Evolutionary conservation across 2,797 vertebrate genomes (phyloP).

Genomic region (Urocyon cinereoargenteus): DNA sequence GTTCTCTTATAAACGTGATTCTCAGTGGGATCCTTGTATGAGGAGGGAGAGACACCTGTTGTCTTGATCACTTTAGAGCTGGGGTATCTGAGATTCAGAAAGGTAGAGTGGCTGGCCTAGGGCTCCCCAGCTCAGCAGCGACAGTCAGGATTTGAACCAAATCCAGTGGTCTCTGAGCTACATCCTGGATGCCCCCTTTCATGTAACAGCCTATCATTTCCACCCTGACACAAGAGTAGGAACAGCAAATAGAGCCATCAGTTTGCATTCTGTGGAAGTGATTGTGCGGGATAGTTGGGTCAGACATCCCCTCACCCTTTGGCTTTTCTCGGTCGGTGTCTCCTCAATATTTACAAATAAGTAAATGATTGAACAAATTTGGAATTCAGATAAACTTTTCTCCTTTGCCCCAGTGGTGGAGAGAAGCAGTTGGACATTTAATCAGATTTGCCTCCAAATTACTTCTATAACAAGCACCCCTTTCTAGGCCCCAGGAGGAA

Average conservation of each 20-base stretch:
- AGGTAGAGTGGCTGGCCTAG: not conserved
- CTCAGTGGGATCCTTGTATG: not conserved
- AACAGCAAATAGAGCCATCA: not conserved
- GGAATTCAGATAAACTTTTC: not conserved
- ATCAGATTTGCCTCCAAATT: not conserved
- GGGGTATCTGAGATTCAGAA: not conserved
- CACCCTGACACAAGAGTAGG: not conserved
- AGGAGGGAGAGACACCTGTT: not conserved
- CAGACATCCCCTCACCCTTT: not conserved
- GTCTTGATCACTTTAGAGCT: not conserved
- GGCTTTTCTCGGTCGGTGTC: not conserved
- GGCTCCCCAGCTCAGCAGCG: accelerated
- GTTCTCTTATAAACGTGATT: conserved; percentile 2
- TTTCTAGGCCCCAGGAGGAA: not conserved
- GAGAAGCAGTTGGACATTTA: not conserved
- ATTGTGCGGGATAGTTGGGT: not conserved
- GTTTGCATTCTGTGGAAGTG: not conserved
- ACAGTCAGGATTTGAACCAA: not conserved
- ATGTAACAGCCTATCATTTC: not conserved
- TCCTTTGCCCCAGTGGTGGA: not conserved
- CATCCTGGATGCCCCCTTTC: accelerated
- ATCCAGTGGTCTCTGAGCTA: not conserved
- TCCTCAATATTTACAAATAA: not conserved
- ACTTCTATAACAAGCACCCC: not conserved
- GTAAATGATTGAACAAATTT: not conserved